Evolutionary conservation across 1,140 invertebrate genomes (phyloP), one percentile per base, ranked within the genome.

Genomic region (Diabrotica virgifera): DNA sequence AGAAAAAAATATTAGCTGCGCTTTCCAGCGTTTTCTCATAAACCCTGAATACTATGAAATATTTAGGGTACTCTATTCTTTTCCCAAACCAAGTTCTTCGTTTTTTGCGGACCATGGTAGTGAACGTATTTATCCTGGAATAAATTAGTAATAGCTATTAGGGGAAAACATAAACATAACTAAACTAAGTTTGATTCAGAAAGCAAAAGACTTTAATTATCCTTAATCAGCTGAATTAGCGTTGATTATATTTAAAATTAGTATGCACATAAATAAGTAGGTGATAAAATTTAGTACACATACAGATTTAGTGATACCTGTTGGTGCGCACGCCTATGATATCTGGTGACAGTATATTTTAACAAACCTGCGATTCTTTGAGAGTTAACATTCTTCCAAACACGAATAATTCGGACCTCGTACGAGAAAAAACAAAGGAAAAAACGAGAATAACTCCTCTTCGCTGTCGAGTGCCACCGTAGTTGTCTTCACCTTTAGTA

Each of bases 401-500:
- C 75, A 74, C 74, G 70, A 73, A 77, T 76, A 77, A 76, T 76
- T 74, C 75, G 74, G 72, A 63, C 46, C 61, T 62, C 64, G 69
- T 65, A 72, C 66, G 40, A 46, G 40, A 46, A 46, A 46, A 46
- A 46, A 46, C 40, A 46, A 46, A 46, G n/a, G 40, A 46, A 74
- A 74, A 76, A 77, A 76, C 66, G 67, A 70, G 70, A 70, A 69
- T 71, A 67, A 71, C 68, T 70, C 59, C 69, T 61, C 68, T 64
- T 57, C 35, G 68, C 70, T 76, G 74, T 74, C 72, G 67, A 71
- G 70, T 71, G 69, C 72, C 75, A 75, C 73, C 73, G 67, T 67
- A 68, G 69, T 75, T 67, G 71, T 65, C 73, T 70, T 70, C 73
- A 74, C 72, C 72, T 75, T 68, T 65, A 36, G 55, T 63, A 59